Base-by-base conservation (phyloP, 2,797 vertebrate species). In the Gadopsis marmoratus region DNA sequence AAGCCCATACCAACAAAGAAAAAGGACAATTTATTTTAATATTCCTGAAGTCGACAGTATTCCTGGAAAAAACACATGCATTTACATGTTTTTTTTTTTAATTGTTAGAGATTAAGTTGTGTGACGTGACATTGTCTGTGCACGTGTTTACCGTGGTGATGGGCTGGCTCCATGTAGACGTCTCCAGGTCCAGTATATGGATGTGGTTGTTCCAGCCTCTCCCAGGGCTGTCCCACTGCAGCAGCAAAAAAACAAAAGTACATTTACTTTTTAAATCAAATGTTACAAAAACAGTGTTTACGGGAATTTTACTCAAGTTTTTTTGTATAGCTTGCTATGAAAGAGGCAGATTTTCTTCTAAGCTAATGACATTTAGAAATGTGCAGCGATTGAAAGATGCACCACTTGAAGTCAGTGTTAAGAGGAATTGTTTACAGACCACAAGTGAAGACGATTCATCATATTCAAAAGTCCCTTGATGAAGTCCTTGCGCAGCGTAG, bases 161-260 rank as follows among this genome's bases (percentile, higher is more conserved):
- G 5, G 97, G 97, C 79, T 99, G 98, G 81, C 95, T 97, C 98
- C 98, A 99, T 2, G 94, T 93, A 4, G 93, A 96, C 0, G 94
- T 97, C 81, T 99, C 98, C 37, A 97, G 95, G 91, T 98, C 97
- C 87, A 99, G 94, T 85, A 98, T 79, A 2, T 99, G 98, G 64
- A 99, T 96, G 8, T 99, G 98, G 81, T 99, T 98, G 0, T 99
- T 99, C 98, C 98, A 99, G 39, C 98, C 98, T 89, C 98, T 93
- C 5, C 96, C 96, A 61, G 94, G 95, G 61, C 95, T 92, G 85
- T 96, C 93, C 66, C 92, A 93, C 95, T 96, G 84, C 17, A 76
- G 58, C 33, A 35, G 17, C 33, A 89, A 43, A 43, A 31, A 37
- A 55, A 59, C 21, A 55, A 23, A 48, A 59, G 59, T 2, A n/a